Percentiles rank a stretch among this genome's conserved stretches.
phyloP scores from a whole-genome alignment of 2,113 vertebrate species.

The Ramphastos sulfuratus region DNA sequence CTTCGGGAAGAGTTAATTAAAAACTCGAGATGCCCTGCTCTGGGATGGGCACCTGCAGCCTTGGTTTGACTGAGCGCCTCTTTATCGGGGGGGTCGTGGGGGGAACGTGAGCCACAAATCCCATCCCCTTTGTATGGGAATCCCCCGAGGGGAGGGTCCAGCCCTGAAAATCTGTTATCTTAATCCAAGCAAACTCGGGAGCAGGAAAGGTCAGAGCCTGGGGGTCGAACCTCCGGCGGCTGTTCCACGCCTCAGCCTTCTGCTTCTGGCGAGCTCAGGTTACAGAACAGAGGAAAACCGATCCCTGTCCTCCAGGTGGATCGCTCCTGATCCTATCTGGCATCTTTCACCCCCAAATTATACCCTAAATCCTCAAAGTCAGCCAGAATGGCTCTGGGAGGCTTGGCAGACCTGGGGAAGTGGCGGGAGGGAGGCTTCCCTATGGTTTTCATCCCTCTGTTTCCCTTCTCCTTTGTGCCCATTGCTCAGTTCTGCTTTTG shows the following conservation, averaged over 20 bases:
- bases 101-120: background rate
- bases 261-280: slow-evolving; percentile 28
- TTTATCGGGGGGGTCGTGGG: rapidly evolving
- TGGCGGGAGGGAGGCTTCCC: background rate
- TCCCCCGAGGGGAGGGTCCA: background rate
- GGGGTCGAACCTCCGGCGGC: background rate
- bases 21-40: background rate
- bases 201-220: slow-evolving; percentile 37
- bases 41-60: background rate
- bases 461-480: background rate
- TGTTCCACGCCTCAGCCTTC: background rate
- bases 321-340: slow-evolving; percentile 52
- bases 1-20: background rate
- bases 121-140: slow-evolving; percentile 11
- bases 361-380: slow-evolving; percentile 47
- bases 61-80: background rate
- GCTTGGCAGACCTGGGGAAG: background rate
- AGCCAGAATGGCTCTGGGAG: background rate
- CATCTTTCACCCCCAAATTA: slow-evolving; percentile 56
- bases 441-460: background rate
- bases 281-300: slow-evolving; percentile 13
- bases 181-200: slow-evolving; percentile 35
- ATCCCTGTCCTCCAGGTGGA: slow-evolving; percentile 42
- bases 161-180: slow-evolving; percentile 50
- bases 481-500: background rate